Percentiles rank a stretch among this genome's conserved stretches.
Conservation (phyloP, 2,888 invertebrate genomes). For the Geotrupes spiniger region DNA sequence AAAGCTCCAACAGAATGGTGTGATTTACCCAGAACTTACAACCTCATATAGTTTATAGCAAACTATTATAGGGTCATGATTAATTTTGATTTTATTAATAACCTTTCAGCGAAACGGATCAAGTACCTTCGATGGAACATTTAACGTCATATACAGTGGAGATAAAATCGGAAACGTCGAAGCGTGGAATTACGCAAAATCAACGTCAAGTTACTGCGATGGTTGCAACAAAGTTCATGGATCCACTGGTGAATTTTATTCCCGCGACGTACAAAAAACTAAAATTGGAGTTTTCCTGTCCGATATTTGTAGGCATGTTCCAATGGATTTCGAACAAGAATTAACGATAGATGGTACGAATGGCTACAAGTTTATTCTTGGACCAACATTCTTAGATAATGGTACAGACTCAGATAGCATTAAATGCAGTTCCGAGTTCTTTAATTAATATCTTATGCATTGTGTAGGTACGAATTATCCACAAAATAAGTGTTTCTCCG, state of each 20-base stretch:
- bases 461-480: slow-evolving; percentile 56
- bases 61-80: no score
- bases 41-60: no score
- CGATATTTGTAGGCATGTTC: slow-evolving; percentile 71
- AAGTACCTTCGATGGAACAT: slow-evolving; percentile 67
- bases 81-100: no score
- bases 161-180: slow-evolving; percentile 68
- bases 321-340: slow-evolving; percentile 61
- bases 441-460: neutral
- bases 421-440: no score
- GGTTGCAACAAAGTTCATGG: slow-evolving; percentile 64
- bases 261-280: slow-evolving; percentile 60
- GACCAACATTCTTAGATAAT: slow-evolving; percentile 65
- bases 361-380: slow-evolving; percentile 66
- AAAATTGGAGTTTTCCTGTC: slow-evolving; percentile 65
- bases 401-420: no score
- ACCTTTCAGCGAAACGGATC: slow-evolving; percentile 78
- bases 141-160: slow-evolving; percentile 73
- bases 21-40: no score
- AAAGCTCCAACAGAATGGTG: no score
- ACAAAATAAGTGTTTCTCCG: slow-evolving; percentile 70
- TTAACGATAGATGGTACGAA: slow-evolving; percentile 57
- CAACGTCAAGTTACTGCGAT: slow-evolving; percentile 53
- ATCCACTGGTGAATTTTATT: slow-evolving; percentile 79
- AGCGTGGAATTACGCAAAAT: slow-evolving; percentile 68